phyloP scores from a whole-genome alignment of 2,888 invertebrate genomes.

The Tipula confusa region DNA sequence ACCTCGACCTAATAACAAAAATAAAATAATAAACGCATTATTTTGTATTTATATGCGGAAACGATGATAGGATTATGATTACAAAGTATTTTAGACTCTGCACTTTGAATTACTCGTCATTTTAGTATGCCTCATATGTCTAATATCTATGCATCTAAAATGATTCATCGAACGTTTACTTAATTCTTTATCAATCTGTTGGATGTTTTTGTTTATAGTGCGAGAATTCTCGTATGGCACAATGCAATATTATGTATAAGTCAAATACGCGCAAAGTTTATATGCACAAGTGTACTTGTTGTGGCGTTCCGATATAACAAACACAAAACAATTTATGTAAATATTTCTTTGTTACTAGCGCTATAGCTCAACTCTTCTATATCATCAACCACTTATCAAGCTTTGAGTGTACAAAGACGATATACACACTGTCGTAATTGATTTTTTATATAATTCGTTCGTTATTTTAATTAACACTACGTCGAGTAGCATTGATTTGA shows the following conservation, averaged over 20 bases:
- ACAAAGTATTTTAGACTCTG: neutral
- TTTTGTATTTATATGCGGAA: neutral
- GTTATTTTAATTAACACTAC: neutral
- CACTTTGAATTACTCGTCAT: neutral
- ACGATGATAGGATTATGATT: too few species aligned
- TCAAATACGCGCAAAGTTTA: neutral
- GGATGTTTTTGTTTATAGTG: neutral
- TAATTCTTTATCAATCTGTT: neutral
- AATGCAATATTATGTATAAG: too few species aligned
- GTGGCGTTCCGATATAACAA: neutral
- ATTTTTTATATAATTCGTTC: neutral
- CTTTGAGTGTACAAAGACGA: neutral
- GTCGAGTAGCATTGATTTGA: neutral
- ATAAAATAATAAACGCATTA: neutral
- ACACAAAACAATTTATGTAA: too few species aligned
- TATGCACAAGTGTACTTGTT: neutral
- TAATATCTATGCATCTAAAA: neutral
- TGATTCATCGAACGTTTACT: neutral
- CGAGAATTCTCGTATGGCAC: too few species aligned
- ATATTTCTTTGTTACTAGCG: neutral
- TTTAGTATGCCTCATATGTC: neutral
- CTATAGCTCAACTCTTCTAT: neutral
- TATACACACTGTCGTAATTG: neutral
- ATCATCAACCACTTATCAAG: neutral
- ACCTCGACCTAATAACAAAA: neutral